A percentile compares a stretch with the other conserved stretches of the same genome.
These are phyloP conservation scores for Chloebia gouldiae DNA, from an alignment of 2,113 vertebrate genomes.

Conservation along the genomic window DNA sequence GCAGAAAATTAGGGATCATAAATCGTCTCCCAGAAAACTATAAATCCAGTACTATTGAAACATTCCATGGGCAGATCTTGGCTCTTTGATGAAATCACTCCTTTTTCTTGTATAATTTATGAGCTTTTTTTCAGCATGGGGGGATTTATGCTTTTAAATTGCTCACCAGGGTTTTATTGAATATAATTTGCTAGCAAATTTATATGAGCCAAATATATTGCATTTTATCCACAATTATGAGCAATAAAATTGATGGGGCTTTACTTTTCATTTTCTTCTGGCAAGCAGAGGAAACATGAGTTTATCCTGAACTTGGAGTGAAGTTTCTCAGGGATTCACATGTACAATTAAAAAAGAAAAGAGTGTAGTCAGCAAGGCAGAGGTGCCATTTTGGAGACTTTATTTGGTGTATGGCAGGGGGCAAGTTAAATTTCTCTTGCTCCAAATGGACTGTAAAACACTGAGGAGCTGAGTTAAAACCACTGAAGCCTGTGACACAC, in stretches of 20 bases:
- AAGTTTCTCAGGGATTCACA: constrained; percentile 47
- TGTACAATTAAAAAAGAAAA: constrained; percentile 52
- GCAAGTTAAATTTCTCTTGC: not conserved
- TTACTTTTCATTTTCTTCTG: constrained; percentile 77
- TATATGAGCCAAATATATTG: constrained; percentile 74
- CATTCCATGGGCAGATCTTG: constrained; percentile 74
- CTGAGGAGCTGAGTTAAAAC: constrained; percentile 18
- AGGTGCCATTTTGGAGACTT: constrained; percentile 33
- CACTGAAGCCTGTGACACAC: not conserved
- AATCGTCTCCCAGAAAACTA: constrained; percentile 73
- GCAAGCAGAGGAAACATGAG: constrained; percentile 54
- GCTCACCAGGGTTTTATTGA: constrained; percentile 72
- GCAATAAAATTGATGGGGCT: constrained; percentile 72
- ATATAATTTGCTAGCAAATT: constrained; percentile 77
- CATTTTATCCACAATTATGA: constrained; percentile 74
- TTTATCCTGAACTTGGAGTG: constrained; percentile 38
- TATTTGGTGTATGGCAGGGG: not conserved
- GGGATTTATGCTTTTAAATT: constrained; percentile 70
- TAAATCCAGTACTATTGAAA: constrained; percentile 79
- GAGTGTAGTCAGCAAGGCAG: constrained; percentile 43
- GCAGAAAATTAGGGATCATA: constrained; percentile 74
- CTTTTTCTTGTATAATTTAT: constrained; percentile 75
- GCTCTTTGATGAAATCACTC: constrained; percentile 78
- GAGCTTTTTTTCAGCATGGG: constrained; percentile 68
- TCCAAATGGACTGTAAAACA: constrained; percentile 4